phyloP scores from a whole-genome alignment of 1,140 invertebrate genomes.

The Eufriesea mexicana region DNA sequence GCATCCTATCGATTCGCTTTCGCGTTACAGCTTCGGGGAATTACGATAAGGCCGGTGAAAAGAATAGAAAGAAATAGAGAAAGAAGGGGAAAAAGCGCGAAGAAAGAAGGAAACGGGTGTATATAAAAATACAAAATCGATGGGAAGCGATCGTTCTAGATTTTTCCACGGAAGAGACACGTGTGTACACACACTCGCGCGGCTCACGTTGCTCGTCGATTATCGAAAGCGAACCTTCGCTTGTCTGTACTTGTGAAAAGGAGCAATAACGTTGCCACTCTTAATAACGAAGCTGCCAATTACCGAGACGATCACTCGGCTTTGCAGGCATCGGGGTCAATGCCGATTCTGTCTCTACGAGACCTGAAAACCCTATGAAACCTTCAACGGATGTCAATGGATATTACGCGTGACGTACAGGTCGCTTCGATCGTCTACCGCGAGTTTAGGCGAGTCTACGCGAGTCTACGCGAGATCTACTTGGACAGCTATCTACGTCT shows the following conservation, averaged over 20 bases:
- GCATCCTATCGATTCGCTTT: constrained; percentile 36
- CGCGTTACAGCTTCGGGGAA: constrained; percentile 8
- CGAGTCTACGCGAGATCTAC: background rate
- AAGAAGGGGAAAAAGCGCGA: too few species aligned
- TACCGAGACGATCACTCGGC: constrained; percentile 26
- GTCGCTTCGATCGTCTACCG: background rate
- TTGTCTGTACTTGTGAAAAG: constrained; percentile 31
- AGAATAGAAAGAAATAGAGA: background rate
- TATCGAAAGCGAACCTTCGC: constrained; percentile 15
- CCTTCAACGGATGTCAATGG: constrained; percentile 1
- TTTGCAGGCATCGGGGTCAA: constrained; percentile 52
- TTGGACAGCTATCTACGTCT: too few species aligned
- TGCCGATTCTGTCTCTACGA: constrained; percentile 33
- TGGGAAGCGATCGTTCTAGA: background rate
- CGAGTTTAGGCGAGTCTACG: background rate
- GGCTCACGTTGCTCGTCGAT: background rate
- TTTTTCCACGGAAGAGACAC: background rate
- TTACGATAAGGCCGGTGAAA: background rate
- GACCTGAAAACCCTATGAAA: constrained; percentile 36
- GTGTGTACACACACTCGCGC: background rate
- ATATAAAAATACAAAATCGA: background rate
- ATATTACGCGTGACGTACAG: background rate
- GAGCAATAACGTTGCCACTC: constrained; percentile 24
- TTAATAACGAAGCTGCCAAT: constrained; percentile 54
- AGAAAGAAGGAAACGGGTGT: background rate